Base-by-base conservation (phyloP, 2,113 vertebrate species). In the Gadus chalcogrammus region DNA sequence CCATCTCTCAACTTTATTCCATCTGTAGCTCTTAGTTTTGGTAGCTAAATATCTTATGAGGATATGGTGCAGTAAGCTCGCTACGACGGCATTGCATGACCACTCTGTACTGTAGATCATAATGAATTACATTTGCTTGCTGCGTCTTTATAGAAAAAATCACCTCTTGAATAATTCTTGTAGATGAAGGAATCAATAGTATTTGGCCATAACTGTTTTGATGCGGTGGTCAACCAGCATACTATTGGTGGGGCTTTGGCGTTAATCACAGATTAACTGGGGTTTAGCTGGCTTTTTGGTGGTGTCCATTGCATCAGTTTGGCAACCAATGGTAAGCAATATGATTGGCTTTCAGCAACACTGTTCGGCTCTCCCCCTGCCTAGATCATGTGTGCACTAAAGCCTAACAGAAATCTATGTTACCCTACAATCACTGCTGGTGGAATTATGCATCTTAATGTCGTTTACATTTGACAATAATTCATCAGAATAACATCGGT, bases 31-130 rank as follows among this genome's bases (percentile, higher is more conserved):
- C 42, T 48, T 11, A 48, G 8, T 7, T 48, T 48, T 2, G 42
- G 42, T 48, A 48, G 42, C 42, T 11, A 48, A 11, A 9, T 48
- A 9, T 48, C 12, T 11, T 6, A 42, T 42, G 64, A 63, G 13
- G 64, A 12, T 27, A 65, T 74, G 8, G 71, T 77, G 76, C 73
- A 68, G 62, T 64, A 42, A 68, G 79, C 78, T 85, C 77, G 82
- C 78, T 79, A 61, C 75, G 77, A 61, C 75, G 77, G 81, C 79
- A 64, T 28, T 84, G 83, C 87, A 88, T 87, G 83, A 65, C 75
- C 65, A 80, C 28, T 64, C 69, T 64, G 13, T 71, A 9, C 42
- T 48, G 42, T 48, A 48, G 8, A 48, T 13, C 48, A 61, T 72
- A 68, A 67, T 61, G 66, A 68, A 48, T 53, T 18, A 48, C 72